phyloP scores from a whole-genome alignment of 2,113 vertebrate species.

The Petroica traversi region DNA sequence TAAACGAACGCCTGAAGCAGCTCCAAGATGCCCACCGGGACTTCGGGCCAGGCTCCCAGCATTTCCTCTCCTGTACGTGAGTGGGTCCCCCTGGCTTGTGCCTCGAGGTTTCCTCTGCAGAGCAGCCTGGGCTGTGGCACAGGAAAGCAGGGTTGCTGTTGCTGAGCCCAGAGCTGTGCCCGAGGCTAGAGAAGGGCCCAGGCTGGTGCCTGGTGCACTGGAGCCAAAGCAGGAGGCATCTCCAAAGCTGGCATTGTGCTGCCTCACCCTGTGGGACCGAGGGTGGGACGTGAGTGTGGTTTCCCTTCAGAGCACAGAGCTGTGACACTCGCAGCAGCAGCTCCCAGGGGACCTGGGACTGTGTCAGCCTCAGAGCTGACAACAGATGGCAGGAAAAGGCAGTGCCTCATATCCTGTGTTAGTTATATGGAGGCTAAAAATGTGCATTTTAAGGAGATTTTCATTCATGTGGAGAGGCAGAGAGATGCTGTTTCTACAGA shows the following conservation, averaged over 20 bases:
- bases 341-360: not conserved
- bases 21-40: conserved; percentile 96
- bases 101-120: not conserved
- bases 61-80: conserved; percentile 95
- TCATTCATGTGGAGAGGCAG: not conserved
- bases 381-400: not conserved
- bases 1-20: conserved; percentile 93
- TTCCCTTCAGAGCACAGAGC: not conserved
- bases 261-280: not conserved
- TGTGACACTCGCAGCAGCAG: not conserved
- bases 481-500: not conserved
- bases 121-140: not conserved
- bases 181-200: not conserved
- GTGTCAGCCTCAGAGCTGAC: not conserved
- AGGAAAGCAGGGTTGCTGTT: not conserved
- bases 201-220: not conserved
- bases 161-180: not conserved
- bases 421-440: not conserved
- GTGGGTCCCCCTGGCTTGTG: not conserved
- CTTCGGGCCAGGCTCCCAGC: conserved; percentile 96
- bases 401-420: fast-evolving
- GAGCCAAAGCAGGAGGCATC: not conserved
- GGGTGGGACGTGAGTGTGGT: not conserved
- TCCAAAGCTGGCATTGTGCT: not conserved
- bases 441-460: not conserved